These are phyloP conservation scores for Thunnus thynnus DNA, from an alignment of 2,113 vertebrate genomes.

Conservation along the genomic window DNA sequence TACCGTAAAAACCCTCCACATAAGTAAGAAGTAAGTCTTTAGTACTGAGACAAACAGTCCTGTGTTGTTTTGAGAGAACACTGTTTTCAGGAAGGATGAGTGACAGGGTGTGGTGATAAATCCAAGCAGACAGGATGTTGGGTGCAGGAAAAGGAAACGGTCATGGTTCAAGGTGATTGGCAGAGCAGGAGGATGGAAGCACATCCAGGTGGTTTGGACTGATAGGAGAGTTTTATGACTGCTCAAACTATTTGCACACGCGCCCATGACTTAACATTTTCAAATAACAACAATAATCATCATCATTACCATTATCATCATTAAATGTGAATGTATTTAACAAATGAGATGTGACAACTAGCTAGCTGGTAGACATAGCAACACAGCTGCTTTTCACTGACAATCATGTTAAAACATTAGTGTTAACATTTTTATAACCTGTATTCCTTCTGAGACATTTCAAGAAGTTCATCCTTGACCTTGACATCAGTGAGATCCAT, in stretches of 20 bases:
- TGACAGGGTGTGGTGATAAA: conserved; percentile 47
- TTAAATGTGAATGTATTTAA: background rate
- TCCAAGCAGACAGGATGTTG: conserved; percentile 54
- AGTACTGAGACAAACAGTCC: background rate
- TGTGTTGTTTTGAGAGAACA: background rate
- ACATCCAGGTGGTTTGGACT: conserved; percentile 34
- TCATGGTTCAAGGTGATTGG: conserved; percentile 45
- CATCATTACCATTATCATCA: background rate
- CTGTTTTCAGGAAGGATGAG: conserved; percentile 58
- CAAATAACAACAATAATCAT: background rate
- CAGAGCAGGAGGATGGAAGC: conserved; percentile 9
- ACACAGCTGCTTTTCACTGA: background rate
- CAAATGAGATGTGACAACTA: background rate
- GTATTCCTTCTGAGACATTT: too few species aligned
- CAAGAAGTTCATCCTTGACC: too few species aligned
- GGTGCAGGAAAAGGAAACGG: conserved; percentile 60
- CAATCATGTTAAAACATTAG: background rate
- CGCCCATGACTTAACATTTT: background rate
- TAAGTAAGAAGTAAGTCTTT: background rate
- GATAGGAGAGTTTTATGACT: conserved; percentile 24
- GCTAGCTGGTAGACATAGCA: background rate
- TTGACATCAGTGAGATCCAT: too few species aligned
- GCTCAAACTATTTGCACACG: background rate
- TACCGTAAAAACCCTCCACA: background rate
- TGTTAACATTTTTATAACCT: too few species aligned